phyloP scores from a whole-genome alignment of 53 echinoderm and acorn worm genomes.

The Zoroaster sp. region DNA sequence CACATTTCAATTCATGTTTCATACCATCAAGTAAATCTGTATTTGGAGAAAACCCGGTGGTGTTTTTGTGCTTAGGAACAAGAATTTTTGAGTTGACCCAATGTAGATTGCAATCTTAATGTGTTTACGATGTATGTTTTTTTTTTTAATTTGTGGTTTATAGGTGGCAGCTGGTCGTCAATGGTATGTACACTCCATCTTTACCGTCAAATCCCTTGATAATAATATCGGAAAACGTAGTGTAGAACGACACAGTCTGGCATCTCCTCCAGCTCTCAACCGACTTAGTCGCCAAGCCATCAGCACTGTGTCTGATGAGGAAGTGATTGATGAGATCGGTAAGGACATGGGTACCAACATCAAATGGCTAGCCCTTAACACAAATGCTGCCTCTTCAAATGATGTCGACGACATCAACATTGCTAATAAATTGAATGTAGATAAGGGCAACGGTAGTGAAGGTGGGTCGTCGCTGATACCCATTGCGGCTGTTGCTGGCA shows the following conservation, averaged over 20 bases:
- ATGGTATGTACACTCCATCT: conserved; percentile 96
- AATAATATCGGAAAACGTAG: conserved; percentile 85
- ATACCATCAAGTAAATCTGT: too few relatives aligned
- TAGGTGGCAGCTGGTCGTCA: conserved; percentile 92
- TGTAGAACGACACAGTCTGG: conserved; percentile 65
- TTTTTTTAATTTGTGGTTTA: conserved; percentile 6
- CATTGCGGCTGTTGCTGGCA: conserved; percentile 52
- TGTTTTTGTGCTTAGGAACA: too few relatives aligned
- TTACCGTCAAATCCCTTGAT: conserved; percentile 83
- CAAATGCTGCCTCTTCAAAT: not conserved
- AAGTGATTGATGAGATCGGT: conserved; percentile 13
- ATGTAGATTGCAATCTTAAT: too few relatives aligned
- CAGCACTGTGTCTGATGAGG: not conserved
- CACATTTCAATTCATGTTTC: too few relatives aligned
- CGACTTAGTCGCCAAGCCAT: conserved; percentile 61
- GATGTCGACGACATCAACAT: conserved; percentile 9
- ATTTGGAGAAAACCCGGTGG: too few relatives aligned
- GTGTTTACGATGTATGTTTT: not conserved
- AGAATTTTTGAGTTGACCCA: too few relatives aligned
- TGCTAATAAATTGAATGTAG: conserved; percentile 46
- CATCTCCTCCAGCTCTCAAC: not conserved
- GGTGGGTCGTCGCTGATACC: conserved; percentile 20
- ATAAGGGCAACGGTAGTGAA: not conserved
- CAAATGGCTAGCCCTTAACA: conserved; percentile 60
- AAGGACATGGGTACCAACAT: conserved; percentile 88